Conservation (phyloP, 23 tunicate genomes). For the Trididemnum miniatum region DNA sequence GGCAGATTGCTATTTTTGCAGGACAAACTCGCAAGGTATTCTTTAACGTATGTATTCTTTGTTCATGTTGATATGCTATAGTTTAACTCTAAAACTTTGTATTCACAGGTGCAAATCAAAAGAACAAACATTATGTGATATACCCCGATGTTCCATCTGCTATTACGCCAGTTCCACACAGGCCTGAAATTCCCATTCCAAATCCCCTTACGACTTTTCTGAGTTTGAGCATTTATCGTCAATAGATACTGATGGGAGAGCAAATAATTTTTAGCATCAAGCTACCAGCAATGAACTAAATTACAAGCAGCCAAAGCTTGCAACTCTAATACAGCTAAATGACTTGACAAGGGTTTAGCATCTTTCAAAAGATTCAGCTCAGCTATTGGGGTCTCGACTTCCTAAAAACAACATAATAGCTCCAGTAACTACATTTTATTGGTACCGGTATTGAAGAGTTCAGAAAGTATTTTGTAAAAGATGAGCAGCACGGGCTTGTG, state of each 20-base stretch:
- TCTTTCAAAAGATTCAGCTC: too few relatives aligned
- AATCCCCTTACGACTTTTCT: slow-evolving; percentile 1
- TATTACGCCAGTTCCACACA: slow-evolving; percentile 4
- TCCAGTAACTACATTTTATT: too few relatives aligned
- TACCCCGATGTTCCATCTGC: slow-evolving; percentile 8
- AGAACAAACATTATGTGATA: neutral
- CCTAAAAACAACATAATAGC: too few relatives aligned
- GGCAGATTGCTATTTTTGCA: slow-evolving; percentile 19
- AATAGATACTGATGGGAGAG: neutral
- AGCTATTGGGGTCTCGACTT: too few relatives aligned
- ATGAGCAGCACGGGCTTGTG: too few relatives aligned
- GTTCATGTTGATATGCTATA: neutral
- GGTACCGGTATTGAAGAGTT: too few relatives aligned
- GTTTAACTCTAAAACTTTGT: neutral
- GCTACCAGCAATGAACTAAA: neutral
- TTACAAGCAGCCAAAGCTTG: too few relatives aligned
- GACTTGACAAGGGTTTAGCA: too few relatives aligned
- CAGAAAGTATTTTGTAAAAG: too few relatives aligned
- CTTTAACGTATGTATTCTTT: neutral
- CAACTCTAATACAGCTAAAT: too few relatives aligned
- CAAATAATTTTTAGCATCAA: neutral
- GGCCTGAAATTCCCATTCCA: slow-evolving; percentile 1
- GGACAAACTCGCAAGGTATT: slow-evolving; percentile 4
- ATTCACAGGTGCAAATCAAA: neutral
- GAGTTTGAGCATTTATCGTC: neutral